Conservation (phyloP, 1,140 invertebrate species). For the Drosophila albomicans region DNA sequence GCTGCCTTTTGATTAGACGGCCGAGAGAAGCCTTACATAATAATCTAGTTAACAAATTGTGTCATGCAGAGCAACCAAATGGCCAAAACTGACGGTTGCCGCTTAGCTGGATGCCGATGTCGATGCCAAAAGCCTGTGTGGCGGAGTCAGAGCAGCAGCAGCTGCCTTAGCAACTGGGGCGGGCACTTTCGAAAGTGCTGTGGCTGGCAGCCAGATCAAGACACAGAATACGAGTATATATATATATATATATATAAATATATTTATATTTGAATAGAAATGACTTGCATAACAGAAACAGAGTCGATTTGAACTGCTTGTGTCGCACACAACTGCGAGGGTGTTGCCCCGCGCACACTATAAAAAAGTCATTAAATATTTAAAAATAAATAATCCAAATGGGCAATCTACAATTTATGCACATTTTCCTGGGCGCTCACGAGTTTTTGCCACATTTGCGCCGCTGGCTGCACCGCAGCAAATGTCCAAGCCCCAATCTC, state of each 20-base stretch:
- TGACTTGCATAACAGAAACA: slow-evolving; percentile 60
- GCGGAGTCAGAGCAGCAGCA: not conserved
- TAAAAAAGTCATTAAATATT: slow-evolving; percentile 79
- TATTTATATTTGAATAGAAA: slow-evolving; percentile 58
- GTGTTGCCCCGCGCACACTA: slow-evolving; percentile 60
- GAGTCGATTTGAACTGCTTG: slow-evolving; percentile 16
- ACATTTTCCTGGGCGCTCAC: slow-evolving; percentile 62
- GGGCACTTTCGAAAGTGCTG: slow-evolving; percentile 74
- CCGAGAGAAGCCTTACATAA: slow-evolving; percentile 66
- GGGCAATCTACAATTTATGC: slow-evolving; percentile 62
- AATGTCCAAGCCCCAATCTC: slow-evolving; percentile 2
- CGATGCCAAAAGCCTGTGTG: not conserved
- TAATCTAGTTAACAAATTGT: slow-evolving; percentile 82
- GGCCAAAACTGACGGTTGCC: slow-evolving; percentile 35
- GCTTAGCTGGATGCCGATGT: slow-evolving; percentile 28
- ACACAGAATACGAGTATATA: slow-evolving; percentile 26
- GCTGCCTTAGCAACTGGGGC: slow-evolving; percentile 53
- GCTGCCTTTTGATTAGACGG: slow-evolving; percentile 65
- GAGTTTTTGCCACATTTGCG: slow-evolving; percentile 65
- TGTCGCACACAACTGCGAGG: slow-evolving; percentile 55
- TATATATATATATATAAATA: slow-evolving; percentile 25
- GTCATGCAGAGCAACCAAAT: slow-evolving; percentile 69
- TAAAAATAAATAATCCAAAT: slow-evolving; percentile 73
- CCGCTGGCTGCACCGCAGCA: slow-evolving; percentile 27
- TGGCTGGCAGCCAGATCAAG: slow-evolving; percentile 33